Base-by-base conservation (phyloP, 2,797 vertebrate genomes). In the Halcyon chelicuti region DNA sequence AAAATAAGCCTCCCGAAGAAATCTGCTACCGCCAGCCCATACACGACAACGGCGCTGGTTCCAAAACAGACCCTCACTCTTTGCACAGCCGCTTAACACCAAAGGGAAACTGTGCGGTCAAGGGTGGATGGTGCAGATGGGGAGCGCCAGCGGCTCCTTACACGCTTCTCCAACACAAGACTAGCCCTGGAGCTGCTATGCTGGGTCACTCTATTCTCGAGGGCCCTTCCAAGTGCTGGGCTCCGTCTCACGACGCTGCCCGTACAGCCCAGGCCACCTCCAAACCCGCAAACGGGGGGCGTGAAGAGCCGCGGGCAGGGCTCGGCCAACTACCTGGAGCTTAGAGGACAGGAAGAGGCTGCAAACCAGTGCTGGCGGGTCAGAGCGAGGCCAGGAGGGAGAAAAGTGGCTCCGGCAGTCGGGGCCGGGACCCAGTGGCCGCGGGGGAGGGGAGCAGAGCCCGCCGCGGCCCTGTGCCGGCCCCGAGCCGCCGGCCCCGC, bases 161-260 rank as follows among this genome's bases (percentile, higher is more conserved):
- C 0, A 4, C 29, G 0, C 42, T 44, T 21, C 0, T 18, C 31
- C 54, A 11, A 42, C 14, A 8, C 20, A 0, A 18, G 37, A 18
- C 8, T 58, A 21, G 58, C 2, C 21, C 19, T 0, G 10, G 74
- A 15, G 25, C 37, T 12, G 31, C 54, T 10, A 47, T 2, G 16
- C 42, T 6, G n/a, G n/a, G 5, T 28, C 33, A 3, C 37, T 19
- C 29, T 2, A 0, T 1, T 46, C 44, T 4, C 1, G 22, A 26
- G 66, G 37, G 54, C 63, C 16, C 74, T 44, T 16, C 60, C 14
- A 28, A 1, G 39, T 1, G 37, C 10, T 1, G 31, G 13, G 33
- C 79, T 85, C n/a, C 3, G 10, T 28, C n/a, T 23, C 55, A 14
- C 33, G 35, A 7, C 44, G 8, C 44, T 0, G 42, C 77, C 39